Evolutionary conservation across 2,113 vertebrate genomes (phyloP).

Genomic region (Clupea harengus): DNA sequence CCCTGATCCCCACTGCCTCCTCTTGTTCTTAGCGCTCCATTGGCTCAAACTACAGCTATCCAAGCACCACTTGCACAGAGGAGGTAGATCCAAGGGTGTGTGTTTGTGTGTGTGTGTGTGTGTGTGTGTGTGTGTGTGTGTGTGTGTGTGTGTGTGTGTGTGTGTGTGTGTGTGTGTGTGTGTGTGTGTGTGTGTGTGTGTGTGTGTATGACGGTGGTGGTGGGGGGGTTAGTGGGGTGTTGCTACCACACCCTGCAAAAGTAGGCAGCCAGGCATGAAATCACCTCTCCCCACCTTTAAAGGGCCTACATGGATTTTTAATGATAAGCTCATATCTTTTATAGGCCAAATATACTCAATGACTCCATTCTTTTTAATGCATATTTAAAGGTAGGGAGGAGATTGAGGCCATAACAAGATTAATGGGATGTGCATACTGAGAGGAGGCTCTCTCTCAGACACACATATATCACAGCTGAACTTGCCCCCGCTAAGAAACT

Average conservation of each 20-base stretch:
- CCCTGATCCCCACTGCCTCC: slow-evolving; percentile 60
- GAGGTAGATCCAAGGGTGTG: slow-evolving; percentile 67
- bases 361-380: slow-evolving; percentile 71
- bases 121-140: too few relatives aligned
- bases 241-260: slow-evolving; percentile 54
- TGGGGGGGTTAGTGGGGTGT: slow-evolving; percentile 28
- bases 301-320: slow-evolving; percentile 77
- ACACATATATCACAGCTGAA: not conserved
- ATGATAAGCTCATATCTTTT: slow-evolving; percentile 75
- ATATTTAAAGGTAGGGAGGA: slow-evolving; percentile 69
- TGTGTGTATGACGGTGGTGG: slow-evolving; percentile 38
- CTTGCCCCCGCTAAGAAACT: not conserved
- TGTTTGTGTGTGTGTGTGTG: slow-evolving; percentile 43
- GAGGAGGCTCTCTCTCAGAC: not conserved
- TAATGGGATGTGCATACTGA: slow-evolving; percentile 59
- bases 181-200: slow-evolving; percentile 31
- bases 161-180: not conserved
- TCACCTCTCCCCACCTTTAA: slow-evolving; percentile 74
- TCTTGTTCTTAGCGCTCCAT: slow-evolving; percentile 70
- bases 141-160: too few relatives aligned
- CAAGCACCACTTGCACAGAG: slow-evolving; percentile 39
- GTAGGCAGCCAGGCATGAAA: slow-evolving; percentile 70
- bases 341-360: slow-evolving; percentile 73
- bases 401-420: slow-evolving; percentile 59
- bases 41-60: slow-evolving; percentile 64